Conservation (phyloP, 1,140 invertebrate species). For the Leptestheria dahalacensis region DNA sequence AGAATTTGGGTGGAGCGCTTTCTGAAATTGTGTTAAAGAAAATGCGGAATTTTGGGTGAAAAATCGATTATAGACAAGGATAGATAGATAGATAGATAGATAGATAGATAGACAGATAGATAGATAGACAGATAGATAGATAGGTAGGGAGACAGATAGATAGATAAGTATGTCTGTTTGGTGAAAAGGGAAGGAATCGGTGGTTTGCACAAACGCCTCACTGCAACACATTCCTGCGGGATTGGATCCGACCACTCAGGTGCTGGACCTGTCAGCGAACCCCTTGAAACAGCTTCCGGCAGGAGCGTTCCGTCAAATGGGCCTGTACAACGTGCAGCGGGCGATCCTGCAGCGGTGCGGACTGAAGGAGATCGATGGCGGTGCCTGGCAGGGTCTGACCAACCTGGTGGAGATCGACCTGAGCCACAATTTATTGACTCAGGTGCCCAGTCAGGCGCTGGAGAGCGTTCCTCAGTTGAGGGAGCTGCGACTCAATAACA, state of each 20-base stretch:
- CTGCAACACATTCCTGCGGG: not conserved
- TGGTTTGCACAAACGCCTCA: not conserved
- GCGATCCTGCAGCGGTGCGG: slow-evolving; percentile 31
- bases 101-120: too few relatives aligned
- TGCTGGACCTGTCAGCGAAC: slow-evolving; percentile 14
- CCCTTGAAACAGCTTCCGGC: slow-evolving; percentile 8
- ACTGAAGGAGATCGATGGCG: slow-evolving; percentile 41
- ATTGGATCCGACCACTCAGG: not conserved
- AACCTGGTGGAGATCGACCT: slow-evolving; percentile 64
- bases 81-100: not conserved
- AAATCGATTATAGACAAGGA: not conserved
- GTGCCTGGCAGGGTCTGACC: slow-evolving; percentile 48
- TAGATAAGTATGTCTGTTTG: too few relatives aligned
- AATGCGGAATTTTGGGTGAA: not conserved
- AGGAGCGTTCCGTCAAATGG: slow-evolving; percentile 1
- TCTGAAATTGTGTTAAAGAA: not conserved
- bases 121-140: too few relatives aligned
- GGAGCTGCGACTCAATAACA: slow-evolving; percentile 53
- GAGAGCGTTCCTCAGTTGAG: slow-evolving; percentile 50
- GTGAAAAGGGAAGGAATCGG: not conserved
- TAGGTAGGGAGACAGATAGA: too few relatives aligned
- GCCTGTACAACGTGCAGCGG: slow-evolving; percentile 6
- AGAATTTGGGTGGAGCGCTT: not conserved
- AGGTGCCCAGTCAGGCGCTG: slow-evolving; percentile 51
- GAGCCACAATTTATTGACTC: slow-evolving; percentile 48